Evolutionary conservation across 2,888 invertebrate species (phyloP).

Genomic region (Orgyia antiqua): DNA sequence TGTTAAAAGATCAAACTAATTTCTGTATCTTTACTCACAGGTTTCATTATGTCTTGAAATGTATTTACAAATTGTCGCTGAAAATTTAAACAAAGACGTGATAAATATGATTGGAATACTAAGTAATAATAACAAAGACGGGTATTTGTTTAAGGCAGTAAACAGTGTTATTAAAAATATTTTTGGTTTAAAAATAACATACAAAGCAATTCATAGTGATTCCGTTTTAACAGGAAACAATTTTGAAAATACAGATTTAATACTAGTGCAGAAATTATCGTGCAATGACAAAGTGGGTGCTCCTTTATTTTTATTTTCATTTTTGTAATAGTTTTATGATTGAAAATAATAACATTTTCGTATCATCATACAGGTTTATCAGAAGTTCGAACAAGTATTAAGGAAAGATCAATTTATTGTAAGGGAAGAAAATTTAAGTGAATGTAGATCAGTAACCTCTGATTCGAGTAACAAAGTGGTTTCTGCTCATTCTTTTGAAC

Average conservation of each 20-base stretch:
- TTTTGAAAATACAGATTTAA: constrained; percentile 15
- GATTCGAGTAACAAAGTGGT: too few species aligned
- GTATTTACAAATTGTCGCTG: constrained; percentile 30
- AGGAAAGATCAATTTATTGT: constrained; percentile 18
- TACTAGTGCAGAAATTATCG: constrained; percentile 25
- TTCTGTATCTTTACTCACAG: constrained; percentile 10
- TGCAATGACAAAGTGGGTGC: constrained; percentile 19
- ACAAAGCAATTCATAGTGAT: constrained; percentile 10
- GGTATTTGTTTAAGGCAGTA: constrained; percentile 15
- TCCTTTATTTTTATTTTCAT: too few species aligned
- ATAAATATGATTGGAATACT: constrained; percentile 23
- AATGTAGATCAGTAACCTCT: too few species aligned
- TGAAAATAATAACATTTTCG: too few species aligned
- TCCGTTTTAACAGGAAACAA: constrained; percentile 2
- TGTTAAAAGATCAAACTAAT: background rate
- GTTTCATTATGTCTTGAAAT: constrained; percentile 19
- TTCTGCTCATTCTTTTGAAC: too few species aligned
- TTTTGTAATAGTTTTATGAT: too few species aligned
- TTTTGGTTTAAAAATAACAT: constrained; percentile 15
- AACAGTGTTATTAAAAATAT: constrained; percentile 8
- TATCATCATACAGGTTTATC: constrained; percentile 13
- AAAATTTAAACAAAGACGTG: constrained; percentile 25
- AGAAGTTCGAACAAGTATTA: constrained; percentile 14
- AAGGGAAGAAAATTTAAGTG: constrained; percentile 14
- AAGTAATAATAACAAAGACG: constrained; percentile 4